Base-by-base conservation (phyloP, 2,888 invertebrate genomes). In the Apamea crenata region DNA sequence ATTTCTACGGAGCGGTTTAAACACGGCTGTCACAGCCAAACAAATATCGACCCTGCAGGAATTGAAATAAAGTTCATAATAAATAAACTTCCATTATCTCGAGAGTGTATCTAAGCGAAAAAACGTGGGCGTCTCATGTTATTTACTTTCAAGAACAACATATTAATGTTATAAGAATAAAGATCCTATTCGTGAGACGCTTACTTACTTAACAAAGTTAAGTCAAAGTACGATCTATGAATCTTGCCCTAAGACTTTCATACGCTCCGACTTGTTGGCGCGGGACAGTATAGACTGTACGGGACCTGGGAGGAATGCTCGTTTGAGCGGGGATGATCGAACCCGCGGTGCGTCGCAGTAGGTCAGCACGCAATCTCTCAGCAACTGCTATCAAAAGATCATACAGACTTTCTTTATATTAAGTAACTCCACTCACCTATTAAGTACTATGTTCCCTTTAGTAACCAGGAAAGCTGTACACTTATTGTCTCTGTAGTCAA, bases 401-500 rank as follows among this genome's bases (percentile, higher is more conserved):
- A 32, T 14, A 21, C 3, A 18, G 53, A 18, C 7, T 32, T 50
- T 21, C 29, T 18, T 1, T 50, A 21, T 25, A 36, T 5, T 29
- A 44, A 25, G 40, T 53, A 40, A 67, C 72, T 40, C 3, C 16
- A 78, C 63, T 69, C 74, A 96, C 97, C 97, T 95, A 86, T 94
- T 96, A 1, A 96, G 81, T 12, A 97, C 97, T n/a, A 97, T 87
- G 81, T 96, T 96, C 16, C 95, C 96, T 74, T 95, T 95, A 29
- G 97, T 97, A 77, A 96, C 92, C 47, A 97, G 90, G 85, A 95
- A 95, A 0, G 97, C 97, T 61, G 91, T 90, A 84, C 97, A 97
- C 81, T 94, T 95, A 63, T 93, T 93, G 91, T 96, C 96, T 63
- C 97, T 93, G 78, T 97, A 97, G 81, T 97, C 96, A n/a, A 96